These are phyloP conservation scores for Suricata suricatta DNA, from an alignment of 2,113 vertebrate genomes.

Conservation along the genomic window DNA sequence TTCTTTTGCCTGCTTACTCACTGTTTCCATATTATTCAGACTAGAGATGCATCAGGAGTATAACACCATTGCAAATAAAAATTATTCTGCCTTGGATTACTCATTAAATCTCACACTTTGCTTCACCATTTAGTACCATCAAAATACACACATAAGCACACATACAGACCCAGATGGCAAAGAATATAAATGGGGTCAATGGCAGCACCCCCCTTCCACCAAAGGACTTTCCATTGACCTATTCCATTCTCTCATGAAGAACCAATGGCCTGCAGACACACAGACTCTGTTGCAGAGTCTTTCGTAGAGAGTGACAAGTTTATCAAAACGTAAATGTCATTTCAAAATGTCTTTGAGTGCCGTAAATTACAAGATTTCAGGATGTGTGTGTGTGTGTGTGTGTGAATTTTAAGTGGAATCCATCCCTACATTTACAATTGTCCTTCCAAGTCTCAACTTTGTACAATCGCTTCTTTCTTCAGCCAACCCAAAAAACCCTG, in stretches of 20 bases:
- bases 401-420: background rate
- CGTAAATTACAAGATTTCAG: conserved; percentile 1
- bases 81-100: conserved; percentile 43
- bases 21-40: conserved; percentile 80
- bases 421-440: background rate
- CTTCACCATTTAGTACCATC: background rate
- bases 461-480: background rate
- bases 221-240: rapidly evolving
- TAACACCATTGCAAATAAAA: conserved; percentile 65
- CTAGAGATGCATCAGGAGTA: conserved; percentile 60
- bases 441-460: conserved; percentile 41
- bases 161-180: background rate
- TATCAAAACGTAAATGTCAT: background rate
- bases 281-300: background rate
- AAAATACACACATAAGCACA: background rate
- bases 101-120: conserved; percentile 20
- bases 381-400: background rate
- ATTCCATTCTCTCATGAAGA: background rate
- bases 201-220: background rate
- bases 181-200: rapidly evolving
- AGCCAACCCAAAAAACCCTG: background rate
- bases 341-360: background rate
- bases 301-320: conserved; percentile 4
- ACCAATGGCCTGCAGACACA: background rate
- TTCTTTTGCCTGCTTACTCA: conserved; percentile 80